Evolutionary conservation across 53 echinoderm and acorn worm species (phyloP), one percentile per base, ranked within the genome.

Genomic region (Apostichopus leukothele): DNA sequence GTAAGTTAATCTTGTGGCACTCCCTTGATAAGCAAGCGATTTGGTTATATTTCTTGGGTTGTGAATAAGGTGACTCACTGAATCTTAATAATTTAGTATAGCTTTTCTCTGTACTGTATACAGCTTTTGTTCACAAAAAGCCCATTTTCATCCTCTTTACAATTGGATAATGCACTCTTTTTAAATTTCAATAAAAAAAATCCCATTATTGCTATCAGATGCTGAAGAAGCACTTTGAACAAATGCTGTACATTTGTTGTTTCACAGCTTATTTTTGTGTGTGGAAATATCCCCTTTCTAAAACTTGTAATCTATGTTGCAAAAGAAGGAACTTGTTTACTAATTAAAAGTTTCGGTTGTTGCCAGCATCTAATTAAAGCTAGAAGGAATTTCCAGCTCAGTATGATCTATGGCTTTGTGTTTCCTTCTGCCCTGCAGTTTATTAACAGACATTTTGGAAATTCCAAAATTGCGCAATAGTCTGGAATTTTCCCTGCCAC

Each of bases 1-100:
- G 98, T 95, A 89, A 91, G 92, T 76, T 63, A 9, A 22, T 6
- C 4, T 21, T 51, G 9, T 76, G 27, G 77, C 50, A 39, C 39
- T 39, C 39, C 39, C 39, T 39, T 39, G 39, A 39, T 39, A 16
- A 16, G 71, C 5, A 4, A n/a, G n/a, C 71, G 4, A 13, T 68
- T n/a, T 68, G 39, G 0, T 39, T 39, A 25, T 39, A 39, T 39
- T 3, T 39, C 39, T 39, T 39, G 39, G 39, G 39, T 39, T 39
- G 39, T 39, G 39, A 2, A 39, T 13, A 67, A 67, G 68, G 13
- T 67, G 4, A n/a, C 13, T 3, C 68, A 16, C n/a, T 67, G 68
- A 13, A 4, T 16, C n/a, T 67, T n/a, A 13, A 67, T 16, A 16
- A n/a, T 67, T 67, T 67, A n/a, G 3, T 13, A 16, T 7, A 11